phyloP scores from a whole-genome alignment of 2,888 invertebrate genomes.

The Melinaea menophilus region DNA sequence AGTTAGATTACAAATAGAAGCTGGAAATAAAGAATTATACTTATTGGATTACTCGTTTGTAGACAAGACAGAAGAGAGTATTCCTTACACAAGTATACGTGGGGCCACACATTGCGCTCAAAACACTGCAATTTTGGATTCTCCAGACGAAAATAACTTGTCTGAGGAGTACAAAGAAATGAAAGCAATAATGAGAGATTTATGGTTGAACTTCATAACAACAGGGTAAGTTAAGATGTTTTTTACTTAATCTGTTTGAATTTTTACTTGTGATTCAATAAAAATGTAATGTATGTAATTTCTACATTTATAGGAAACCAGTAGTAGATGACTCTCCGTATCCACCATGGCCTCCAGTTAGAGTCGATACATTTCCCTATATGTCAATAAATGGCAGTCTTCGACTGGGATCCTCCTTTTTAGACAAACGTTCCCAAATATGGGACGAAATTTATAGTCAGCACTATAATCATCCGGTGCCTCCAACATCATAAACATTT shows the following conservation, averaged over 20 bases:
- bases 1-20: constrained; percentile 39
- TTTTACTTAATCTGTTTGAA: neutral
- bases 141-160: constrained; percentile 27
- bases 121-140: constrained; percentile 37
- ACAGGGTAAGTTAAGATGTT: constrained; percentile 30
- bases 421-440: constrained; percentile 36
- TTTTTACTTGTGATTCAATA: neutral
- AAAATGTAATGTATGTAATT: neutral
- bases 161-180: constrained; percentile 29
- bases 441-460: constrained; percentile 47
- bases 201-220: constrained; percentile 36
- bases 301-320: constrained; percentile 32
- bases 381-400: constrained; percentile 42
- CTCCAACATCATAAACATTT: constrained; percentile 29
- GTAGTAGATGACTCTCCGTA: constrained; percentile 33
- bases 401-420: constrained; percentile 35
- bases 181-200: constrained; percentile 32
- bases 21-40: constrained; percentile 45
- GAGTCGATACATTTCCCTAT: constrained; percentile 35
- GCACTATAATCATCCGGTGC: constrained; percentile 40
- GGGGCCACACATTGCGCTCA: constrained; percentile 41
- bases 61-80: constrained; percentile 34
- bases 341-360: constrained; percentile 44
- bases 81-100: constrained; percentile 36
- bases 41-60: constrained; percentile 48